A percentile compares a stretch with the other conserved stretches of the same genome.
phyloP scores from a whole-genome alignment of 1,140 invertebrate genomes.

The Drosophila kurseongensis region DNA sequence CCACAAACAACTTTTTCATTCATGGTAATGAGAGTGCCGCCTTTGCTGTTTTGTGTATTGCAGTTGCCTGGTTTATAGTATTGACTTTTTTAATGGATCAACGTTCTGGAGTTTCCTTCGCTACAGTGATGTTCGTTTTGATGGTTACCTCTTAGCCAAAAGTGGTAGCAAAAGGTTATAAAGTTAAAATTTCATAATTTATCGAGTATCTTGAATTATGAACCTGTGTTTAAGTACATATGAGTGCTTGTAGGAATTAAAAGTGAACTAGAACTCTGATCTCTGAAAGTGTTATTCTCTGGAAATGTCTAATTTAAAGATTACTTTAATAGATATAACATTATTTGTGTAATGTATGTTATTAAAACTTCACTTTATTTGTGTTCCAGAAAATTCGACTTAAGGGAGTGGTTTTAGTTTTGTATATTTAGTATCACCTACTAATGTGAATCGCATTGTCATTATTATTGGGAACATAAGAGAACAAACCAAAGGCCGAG shows the following conservation, averaged over 20 bases:
- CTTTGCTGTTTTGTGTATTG: slow-evolving; percentile 14
- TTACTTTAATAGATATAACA: too few relatives aligned
- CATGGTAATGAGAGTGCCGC: slow-evolving; percentile 58
- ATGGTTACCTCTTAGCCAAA: neutral
- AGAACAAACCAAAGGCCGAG: neutral
- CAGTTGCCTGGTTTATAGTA: slow-evolving; percentile 8
- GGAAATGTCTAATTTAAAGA: too few relatives aligned
- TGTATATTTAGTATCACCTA: neutral
- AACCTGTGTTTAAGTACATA: too few relatives aligned
- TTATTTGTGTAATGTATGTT: neutral
- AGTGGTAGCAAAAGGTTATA: too few relatives aligned
- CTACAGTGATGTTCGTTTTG: neutral
- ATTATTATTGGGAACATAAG: slow-evolving; percentile 6
- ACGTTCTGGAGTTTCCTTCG: slow-evolving; percentile 6
- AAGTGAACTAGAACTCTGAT: too few relatives aligned
- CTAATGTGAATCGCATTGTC: slow-evolving; percentile 26
- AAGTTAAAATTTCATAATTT: too few relatives aligned
- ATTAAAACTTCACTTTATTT: neutral
- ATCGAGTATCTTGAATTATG: too few relatives aligned
- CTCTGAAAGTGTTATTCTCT: too few relatives aligned
- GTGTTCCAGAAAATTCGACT: neutral
- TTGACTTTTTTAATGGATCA: slow-evolving; percentile 6
- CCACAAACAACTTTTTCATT: slow-evolving; percentile 56
- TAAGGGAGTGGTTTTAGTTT: too few relatives aligned
- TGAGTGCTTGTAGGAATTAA: too few relatives aligned